These are phyloP conservation scores for Choloepus didactylus DNA, from an alignment of 2,797 vertebrate species.

Conservation along the genomic window DNA sequence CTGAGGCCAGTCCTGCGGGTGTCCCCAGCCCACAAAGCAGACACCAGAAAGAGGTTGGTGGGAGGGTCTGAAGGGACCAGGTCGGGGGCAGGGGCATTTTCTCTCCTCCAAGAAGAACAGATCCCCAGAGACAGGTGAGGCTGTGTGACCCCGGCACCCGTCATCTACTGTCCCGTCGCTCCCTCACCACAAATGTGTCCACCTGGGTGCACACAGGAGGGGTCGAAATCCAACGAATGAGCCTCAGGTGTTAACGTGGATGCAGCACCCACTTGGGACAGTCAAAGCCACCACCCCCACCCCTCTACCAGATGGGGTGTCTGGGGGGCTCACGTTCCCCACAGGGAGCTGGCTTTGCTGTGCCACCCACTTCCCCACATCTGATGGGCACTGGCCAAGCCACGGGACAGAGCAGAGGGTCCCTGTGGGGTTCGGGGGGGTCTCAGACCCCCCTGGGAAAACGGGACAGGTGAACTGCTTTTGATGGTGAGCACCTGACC, in stretches of 20 bases:
- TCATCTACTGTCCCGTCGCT: neutral
- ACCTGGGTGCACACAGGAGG: neutral
- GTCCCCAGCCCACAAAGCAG: neutral
- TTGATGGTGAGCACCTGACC: no score
- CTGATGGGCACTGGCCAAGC: no score
- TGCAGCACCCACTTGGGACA: fast-evolving
- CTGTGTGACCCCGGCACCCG: fast-evolving
- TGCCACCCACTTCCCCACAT: neutral
- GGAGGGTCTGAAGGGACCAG: neutral
- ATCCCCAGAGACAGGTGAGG: neutral
- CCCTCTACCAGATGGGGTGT: no score
- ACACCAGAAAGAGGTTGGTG: neutral
- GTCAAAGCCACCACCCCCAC: neutral
- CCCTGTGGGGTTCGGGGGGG: fast-evolving
- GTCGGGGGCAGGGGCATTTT: fast-evolving
- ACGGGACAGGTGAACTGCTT: no score
- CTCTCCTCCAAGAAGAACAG: neutral
- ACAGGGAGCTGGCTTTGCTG: neutral
- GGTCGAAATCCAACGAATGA: neutral
- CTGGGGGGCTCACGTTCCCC: neutral
- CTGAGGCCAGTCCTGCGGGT: neutral
- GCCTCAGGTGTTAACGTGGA: neutral
- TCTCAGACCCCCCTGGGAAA: neutral
- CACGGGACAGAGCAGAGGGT: no score
- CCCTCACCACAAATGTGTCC: neutral